Percentiles rank a stretch among this genome's conserved stretches.
Conservation (phyloP, 2,113 vertebrate species). For the Sula dactylatra region DNA sequence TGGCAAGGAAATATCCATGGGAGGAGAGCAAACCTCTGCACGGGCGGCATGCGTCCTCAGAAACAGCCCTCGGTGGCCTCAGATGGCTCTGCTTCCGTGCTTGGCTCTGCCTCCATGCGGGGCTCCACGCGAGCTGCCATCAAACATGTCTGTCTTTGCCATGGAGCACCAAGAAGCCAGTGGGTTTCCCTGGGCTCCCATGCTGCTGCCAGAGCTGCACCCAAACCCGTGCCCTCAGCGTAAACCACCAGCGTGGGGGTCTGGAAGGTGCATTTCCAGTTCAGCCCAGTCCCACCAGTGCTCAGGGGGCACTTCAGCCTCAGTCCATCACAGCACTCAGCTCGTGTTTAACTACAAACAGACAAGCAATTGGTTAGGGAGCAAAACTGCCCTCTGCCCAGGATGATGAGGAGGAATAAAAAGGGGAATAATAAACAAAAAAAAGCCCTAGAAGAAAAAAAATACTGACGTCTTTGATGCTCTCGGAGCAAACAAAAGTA, state of each 20-base stretch:
- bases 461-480: background rate
- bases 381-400: background rate
- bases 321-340: background rate
- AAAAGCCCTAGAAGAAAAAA: background rate
- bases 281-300: background rate
- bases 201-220: background rate
- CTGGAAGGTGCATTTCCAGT: background rate
- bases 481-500: background rate
- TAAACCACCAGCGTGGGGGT: rapidly evolving
- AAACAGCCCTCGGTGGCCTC: background rate
- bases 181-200: rapidly evolving
- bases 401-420: background rate
- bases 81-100: background rate
- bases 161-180: background rate
- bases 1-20: background rate
- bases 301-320: background rate
- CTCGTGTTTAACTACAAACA: background rate
- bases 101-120: background rate
- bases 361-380: background rate
- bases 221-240: background rate
- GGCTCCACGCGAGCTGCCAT: background rate
- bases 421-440: background rate
- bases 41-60: background rate
- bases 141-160: background rate
- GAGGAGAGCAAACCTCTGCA: background rate